These are phyloP conservation scores for Echinops telfairi DNA, from an alignment of 2,113 vertebrate species.

Conservation along the genomic window DNA sequence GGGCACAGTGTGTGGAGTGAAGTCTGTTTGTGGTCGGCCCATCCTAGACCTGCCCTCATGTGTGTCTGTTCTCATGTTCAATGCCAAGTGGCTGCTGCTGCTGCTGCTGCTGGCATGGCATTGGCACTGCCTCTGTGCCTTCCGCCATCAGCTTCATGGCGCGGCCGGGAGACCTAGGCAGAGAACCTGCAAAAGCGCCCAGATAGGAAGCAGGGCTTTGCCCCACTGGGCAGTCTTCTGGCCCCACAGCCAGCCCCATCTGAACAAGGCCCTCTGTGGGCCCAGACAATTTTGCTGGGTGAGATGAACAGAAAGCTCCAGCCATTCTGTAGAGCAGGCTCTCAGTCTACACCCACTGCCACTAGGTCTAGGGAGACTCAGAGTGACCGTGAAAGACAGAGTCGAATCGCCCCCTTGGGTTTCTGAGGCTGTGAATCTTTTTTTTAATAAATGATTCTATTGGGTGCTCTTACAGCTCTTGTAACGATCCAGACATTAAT, in stretches of 20 bases:
- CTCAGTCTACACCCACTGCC: not conserved
- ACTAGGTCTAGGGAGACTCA: no score
- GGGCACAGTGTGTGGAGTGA: no score
- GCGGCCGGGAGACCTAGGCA: not conserved
- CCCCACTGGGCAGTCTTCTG: accelerated
- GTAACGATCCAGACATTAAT: no score
- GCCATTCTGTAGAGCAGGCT: not conserved
- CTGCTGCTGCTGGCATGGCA: not conserved
- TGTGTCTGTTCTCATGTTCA: not conserved
- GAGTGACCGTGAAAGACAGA: no score
- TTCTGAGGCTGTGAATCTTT: no score
- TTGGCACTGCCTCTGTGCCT: accelerated
- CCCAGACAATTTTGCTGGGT: accelerated
- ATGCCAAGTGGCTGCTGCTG: not conserved
- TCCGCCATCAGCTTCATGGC: accelerated
- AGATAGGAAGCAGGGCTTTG: not conserved
- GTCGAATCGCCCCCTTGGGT: no score
- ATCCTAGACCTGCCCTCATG: not conserved
- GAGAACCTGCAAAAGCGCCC: accelerated
- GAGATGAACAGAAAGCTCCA: not conserved
- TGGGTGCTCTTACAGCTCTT: no score
- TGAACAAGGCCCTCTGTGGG: not conserved
- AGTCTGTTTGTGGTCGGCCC: no score
- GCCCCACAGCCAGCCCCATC: accelerated
- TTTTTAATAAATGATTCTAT: no score